Evolutionary conservation across 2,888 invertebrate genomes (phyloP), one percentile per base, ranked within the genome.

Genomic region (Parnassius smintheus): DNA sequence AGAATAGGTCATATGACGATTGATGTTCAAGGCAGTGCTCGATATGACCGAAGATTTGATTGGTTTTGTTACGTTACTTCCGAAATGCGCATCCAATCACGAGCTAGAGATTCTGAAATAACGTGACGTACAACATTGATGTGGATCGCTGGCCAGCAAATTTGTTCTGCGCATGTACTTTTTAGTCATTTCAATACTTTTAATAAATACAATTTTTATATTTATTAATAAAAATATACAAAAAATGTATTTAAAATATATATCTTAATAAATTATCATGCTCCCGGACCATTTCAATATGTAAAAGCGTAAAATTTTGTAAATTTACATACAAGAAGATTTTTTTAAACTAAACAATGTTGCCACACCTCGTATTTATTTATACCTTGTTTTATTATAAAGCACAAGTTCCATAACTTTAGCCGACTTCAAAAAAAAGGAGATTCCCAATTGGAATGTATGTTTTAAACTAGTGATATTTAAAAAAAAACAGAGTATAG

Each of bases 1-100:
- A 87, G 92, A 93, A 93, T 93, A 93, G 95, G 95, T 96, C 96
- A 96, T 96, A 95, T 96, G 96, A 96, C 95, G 94, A 94, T 88
- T 90, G 89, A 89, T 88, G 89, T 90, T 86, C 89, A 89, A 88
- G 89, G 85, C 85, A 90, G 84, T 82, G 85, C 88, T 92, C 89
- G 87, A 91, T 92, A 87, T 88, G 89, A 84, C 81, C 83, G 75
- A 83, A 82, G 76, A 80, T 88, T 76, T 91, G 85, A 94, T 94
- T 94, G 94, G 94, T 80, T 83, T 77, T 72, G 70, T 70, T 77
- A 82, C 86, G 84, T 82, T 76, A 87, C 82, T 86, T 88, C 89
- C 86, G 86, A 84, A 85, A 82, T 81, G 78, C 80, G 74, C 79
- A 74, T 79, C 94, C 93, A 94, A 94, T 94, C 86, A 80, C 85